Conservation (phyloP, 2,113 vertebrate genomes). For the Spizaetus ornatus region DNA sequence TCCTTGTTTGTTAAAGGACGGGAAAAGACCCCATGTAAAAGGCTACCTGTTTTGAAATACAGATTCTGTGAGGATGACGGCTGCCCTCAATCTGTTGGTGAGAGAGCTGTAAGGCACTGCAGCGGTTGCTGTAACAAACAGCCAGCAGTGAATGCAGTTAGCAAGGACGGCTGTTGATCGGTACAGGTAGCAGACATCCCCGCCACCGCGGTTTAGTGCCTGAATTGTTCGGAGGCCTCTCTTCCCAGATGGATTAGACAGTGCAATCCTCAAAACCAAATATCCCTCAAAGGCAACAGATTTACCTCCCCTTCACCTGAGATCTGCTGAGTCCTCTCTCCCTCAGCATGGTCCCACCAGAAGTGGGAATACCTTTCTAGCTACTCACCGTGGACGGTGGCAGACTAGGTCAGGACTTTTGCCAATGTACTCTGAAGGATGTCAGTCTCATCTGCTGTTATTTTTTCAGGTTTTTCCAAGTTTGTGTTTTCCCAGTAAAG, state of each 20-base stretch:
- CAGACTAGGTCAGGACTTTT: background rate
- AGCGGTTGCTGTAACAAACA: background rate
- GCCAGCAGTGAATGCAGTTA: background rate
- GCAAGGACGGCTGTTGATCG: background rate
- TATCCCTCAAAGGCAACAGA: background rate
- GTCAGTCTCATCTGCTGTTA: background rate
- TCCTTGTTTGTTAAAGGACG: background rate
- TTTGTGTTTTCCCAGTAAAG: background rate
- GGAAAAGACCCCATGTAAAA: background rate
- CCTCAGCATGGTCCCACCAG: background rate
- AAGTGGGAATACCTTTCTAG: background rate
- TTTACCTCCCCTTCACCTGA: background rate
- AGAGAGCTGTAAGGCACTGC: background rate
- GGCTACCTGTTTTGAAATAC: background rate
- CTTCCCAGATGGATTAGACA: background rate
- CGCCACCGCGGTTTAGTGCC: background rate
- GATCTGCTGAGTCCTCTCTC: background rate
- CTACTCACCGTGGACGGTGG: background rate
- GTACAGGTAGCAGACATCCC: background rate
- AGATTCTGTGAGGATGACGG: background rate
- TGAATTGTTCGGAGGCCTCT: accelerated
- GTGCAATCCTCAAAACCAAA: background rate
- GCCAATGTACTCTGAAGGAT: background rate
- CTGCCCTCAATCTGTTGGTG: background rate
- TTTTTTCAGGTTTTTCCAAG: background rate